Conservation (phyloP, 2,113 vertebrate species). For the Megaceryle torquata region DNA sequence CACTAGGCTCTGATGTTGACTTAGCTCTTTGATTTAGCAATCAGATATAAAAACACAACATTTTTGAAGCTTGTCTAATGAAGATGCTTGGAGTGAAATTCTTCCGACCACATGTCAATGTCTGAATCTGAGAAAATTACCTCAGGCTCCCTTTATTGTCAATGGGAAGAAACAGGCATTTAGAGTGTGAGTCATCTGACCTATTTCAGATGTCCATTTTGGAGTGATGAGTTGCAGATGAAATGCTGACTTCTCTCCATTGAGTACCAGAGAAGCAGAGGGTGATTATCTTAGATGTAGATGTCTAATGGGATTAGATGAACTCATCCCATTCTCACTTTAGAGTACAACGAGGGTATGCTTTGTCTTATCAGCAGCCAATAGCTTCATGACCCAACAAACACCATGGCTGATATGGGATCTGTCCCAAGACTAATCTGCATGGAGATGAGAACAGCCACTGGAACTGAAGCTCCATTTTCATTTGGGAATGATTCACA, state of each 20-base stretch:
- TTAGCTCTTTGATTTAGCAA: neutral
- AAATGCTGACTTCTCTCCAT: neutral
- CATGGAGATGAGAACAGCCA: neutral
- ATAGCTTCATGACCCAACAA: neutral
- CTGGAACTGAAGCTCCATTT: neutral
- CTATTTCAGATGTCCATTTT: constrained; percentile 30
- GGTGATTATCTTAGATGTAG: neutral
- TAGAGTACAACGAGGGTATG: neutral
- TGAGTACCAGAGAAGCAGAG: neutral
- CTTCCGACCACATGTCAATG: neutral
- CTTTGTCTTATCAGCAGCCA: neutral
- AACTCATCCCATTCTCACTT: neutral
- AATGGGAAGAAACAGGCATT: constrained; percentile 1
- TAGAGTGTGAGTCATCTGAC: constrained; percentile 31
- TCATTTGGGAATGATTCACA: neutral
- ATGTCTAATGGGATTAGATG: neutral
- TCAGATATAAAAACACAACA: neutral
- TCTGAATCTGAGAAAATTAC: constrained; percentile 26
- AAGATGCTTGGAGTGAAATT: neutral
- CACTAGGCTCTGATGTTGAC: neutral
- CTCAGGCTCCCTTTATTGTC: constrained; percentile 20
- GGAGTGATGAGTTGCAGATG: constrained; percentile 43
- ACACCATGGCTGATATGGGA: neutral
- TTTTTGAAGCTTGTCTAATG: neutral
- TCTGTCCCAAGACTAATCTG: neutral